Conservation (phyloP, 2,888 invertebrate species). For the Tenthredo notha region DNA sequence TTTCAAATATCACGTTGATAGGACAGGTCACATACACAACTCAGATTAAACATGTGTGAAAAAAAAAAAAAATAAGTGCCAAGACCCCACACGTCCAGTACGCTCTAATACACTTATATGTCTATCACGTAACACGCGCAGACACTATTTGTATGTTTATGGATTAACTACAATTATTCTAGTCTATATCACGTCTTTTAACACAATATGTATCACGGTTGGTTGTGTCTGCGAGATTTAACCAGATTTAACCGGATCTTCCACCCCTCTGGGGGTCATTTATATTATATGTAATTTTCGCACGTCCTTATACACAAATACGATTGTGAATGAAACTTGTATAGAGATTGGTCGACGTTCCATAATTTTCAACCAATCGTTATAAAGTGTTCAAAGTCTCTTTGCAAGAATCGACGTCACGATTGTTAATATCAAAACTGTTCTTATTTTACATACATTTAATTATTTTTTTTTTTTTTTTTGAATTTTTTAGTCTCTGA, state of each 20-base stretch:
- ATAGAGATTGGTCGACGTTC: slow-evolving; percentile 19
- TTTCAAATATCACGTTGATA: slow-evolving; percentile 30
- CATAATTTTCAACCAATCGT: slow-evolving; percentile 4
- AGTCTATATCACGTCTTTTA: background rate
- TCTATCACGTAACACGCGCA: background rate
- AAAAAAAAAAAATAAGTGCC: background rate
- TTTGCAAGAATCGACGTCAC: background rate
- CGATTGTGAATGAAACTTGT: background rate
- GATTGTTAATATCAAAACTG: background rate
- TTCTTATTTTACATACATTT: background rate
- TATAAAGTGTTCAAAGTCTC: slow-evolving; percentile 5
- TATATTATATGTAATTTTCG: background rate
- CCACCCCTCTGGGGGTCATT: background rate
- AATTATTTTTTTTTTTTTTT: no score
- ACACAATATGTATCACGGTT: slow-evolving; percentile 5
- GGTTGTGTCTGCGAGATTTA: slow-evolving; percentile 8
- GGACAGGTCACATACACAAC: background rate
- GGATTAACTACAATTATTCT: background rate
- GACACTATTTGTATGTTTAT: background rate
- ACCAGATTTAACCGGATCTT: slow-evolving; percentile 30
- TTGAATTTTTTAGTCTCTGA: background rate
- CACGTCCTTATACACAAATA: background rate
- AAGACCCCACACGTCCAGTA: slow-evolving; percentile 26
- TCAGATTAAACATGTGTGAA: background rate
- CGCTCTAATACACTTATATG: background rate